Conservation (phyloP, 1,140 invertebrate genomes). For the Pseudomyrmex dendroicus region DNA sequence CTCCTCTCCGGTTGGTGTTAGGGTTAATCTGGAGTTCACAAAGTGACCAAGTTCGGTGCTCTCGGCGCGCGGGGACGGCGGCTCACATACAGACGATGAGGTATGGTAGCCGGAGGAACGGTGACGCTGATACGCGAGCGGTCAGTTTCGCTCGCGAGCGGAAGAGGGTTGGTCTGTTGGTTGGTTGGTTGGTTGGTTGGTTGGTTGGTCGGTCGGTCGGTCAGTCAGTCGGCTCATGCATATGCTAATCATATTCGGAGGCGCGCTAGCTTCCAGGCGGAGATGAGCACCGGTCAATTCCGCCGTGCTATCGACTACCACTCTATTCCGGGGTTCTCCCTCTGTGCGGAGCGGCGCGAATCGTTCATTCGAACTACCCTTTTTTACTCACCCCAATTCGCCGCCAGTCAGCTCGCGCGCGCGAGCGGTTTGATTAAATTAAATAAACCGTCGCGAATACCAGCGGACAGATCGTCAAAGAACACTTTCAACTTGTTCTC, state of each 20-base stretch:
- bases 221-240: constrained; percentile 76
- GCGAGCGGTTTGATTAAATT: constrained; percentile 62
- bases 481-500: neutral
- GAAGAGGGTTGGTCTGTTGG: constrained; percentile 64
- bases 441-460: constrained; percentile 43
- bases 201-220: no score
- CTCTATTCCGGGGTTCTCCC: constrained; percentile 56
- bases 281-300: constrained; percentile 74
- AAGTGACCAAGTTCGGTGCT: constrained; percentile 48
- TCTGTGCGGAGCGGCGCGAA: constrained; percentile 24
- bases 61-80: neutral
- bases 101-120: constrained; percentile 72
- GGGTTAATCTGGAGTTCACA: constrained; percentile 38
- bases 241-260: constrained; percentile 82
- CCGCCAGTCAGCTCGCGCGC: constrained; percentile 20
- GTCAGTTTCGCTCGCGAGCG: constrained; percentile 76
- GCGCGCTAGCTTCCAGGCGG: constrained; percentile 75
- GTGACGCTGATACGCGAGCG: constrained; percentile 80
- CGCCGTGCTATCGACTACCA: constrained; percentile 66
- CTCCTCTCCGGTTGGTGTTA: constrained; percentile 5
- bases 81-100: constrained; percentile 51
- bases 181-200: constrained; percentile 58
- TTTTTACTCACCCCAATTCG: constrained; percentile 31
- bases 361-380: constrained; percentile 44
- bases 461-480: constrained; percentile 30